Evolutionary conservation across 2,888 invertebrate genomes (phyloP).

Genomic region (Timandra comae): DNA sequence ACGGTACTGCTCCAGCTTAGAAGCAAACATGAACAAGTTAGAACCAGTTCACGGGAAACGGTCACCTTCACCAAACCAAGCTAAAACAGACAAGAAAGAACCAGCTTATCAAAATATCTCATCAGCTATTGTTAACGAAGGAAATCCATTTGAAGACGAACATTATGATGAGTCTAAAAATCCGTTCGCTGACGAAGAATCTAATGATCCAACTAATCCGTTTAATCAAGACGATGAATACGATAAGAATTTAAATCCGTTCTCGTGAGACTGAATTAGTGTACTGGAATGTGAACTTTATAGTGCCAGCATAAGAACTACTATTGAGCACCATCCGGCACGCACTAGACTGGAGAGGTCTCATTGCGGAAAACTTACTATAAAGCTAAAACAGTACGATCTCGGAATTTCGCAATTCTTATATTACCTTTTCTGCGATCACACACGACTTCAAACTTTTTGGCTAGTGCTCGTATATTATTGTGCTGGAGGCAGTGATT

Average conservation of each 20-base stretch:
- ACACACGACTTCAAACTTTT: too few relatives aligned
- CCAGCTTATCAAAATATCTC: conserved; percentile 40
- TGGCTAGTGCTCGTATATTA: too few relatives aligned
- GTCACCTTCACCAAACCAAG: conserved; percentile 32
- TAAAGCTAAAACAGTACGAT: too few relatives aligned
- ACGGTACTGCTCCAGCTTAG: conserved; percentile 78
- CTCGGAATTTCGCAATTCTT: too few relatives aligned
- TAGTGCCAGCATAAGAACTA: too few relatives aligned
- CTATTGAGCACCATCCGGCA: too few relatives aligned
- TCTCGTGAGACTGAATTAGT: conserved; percentile 46
- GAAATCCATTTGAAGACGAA: conserved; percentile 63
- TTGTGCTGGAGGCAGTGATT: too few relatives aligned
- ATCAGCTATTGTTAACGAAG: conserved; percentile 28
- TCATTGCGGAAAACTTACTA: too few relatives aligned
- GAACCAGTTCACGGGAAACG: conserved; percentile 38
- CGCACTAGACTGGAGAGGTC: too few relatives aligned
- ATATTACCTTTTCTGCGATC: too few relatives aligned
- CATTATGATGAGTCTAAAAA: conserved; percentile 79
- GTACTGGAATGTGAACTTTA: too few relatives aligned
- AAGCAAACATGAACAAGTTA: conserved; percentile 71
- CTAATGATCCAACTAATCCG: conserved; percentile 71
- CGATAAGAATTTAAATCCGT: conserved; percentile 86
- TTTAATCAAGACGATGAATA: conserved; percentile 79
- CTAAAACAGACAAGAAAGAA: conserved; percentile 22
- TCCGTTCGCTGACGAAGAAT: conserved; percentile 78